Conservation (phyloP, 2,888 invertebrate species). For the Mimachlamys varia region DNA sequence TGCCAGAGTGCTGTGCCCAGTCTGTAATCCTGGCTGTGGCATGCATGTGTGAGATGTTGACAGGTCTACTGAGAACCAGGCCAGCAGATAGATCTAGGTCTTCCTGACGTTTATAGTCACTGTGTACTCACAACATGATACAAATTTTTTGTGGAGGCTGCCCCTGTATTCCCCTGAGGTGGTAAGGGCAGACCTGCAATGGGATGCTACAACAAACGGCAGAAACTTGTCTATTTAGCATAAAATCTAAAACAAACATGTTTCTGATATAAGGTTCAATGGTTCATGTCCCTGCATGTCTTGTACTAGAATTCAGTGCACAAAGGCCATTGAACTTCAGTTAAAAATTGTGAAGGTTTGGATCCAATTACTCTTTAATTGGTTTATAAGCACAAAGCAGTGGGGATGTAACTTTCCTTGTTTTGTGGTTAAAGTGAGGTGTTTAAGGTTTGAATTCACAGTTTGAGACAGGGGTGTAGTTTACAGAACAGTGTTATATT, state of each 20-base stretch:
- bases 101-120: background rate
- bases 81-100: background rate
- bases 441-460: too few species aligned
- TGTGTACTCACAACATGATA: slow-evolving; percentile 8
- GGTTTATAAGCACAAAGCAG: background rate
- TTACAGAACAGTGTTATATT: too few species aligned
- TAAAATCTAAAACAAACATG: background rate
- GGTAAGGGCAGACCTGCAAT: background rate
- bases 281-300: background rate
- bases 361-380: background rate
- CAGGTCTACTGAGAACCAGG: background rate
- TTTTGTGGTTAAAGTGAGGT: too few species aligned
- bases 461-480: too few species aligned
- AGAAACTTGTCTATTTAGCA: background rate
- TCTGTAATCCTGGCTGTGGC: background rate
- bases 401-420: too few species aligned
- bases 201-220: background rate
- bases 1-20: too few species aligned
- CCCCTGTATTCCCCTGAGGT: background rate
- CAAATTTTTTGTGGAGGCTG: background rate
- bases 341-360: background rate
- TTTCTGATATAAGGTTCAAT: background rate
- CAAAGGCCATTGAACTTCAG: background rate
- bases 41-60: slow-evolving; percentile 11
- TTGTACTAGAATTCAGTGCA: background rate